Percentiles rank a stretch among this genome's conserved stretches.
Evolutionary conservation across 2,113 vertebrate genomes (phyloP).

Genomic region (Glareola pratincola): DNA sequence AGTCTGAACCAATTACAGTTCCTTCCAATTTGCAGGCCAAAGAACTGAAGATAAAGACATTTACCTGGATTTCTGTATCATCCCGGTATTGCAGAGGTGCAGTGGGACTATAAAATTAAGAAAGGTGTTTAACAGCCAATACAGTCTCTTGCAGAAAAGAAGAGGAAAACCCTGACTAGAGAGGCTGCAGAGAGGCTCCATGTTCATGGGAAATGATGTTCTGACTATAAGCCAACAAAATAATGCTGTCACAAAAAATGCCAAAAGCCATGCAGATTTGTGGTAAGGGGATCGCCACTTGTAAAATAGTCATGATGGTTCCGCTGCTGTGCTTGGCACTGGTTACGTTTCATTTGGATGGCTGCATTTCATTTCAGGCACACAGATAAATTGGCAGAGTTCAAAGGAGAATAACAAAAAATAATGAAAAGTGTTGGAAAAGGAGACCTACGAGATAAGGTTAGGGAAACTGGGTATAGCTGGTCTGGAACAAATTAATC

Average conservation of each 20-base stretch:
- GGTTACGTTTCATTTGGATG: not conserved
- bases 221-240: not conserved
- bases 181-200: not conserved
- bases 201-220: not conserved
- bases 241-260: not conserved
- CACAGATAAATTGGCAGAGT: not conserved
- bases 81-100: not conserved
- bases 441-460: not conserved
- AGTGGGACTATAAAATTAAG: not conserved
- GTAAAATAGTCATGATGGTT: not conserved
- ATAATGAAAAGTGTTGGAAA: not conserved
- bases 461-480: not conserved
- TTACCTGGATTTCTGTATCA: not conserved
- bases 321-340: not conserved
- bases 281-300: not conserved
- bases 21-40: not conserved
- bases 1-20: not conserved
- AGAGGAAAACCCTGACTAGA: not conserved
- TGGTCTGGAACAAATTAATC: constrained; percentile 32
- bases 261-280: not conserved
- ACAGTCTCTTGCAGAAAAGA: not conserved
- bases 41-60: not conserved
- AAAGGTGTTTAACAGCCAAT: not conserved
- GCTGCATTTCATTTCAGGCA: not conserved
- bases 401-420: constrained; percentile 12